A percentile compares a stretch with the other conserved stretches of the same genome.
These are phyloP conservation scores for Drosophila novamexicana DNA, from an alignment of 1,140 invertebrate species.

Conservation along the genomic window DNA sequence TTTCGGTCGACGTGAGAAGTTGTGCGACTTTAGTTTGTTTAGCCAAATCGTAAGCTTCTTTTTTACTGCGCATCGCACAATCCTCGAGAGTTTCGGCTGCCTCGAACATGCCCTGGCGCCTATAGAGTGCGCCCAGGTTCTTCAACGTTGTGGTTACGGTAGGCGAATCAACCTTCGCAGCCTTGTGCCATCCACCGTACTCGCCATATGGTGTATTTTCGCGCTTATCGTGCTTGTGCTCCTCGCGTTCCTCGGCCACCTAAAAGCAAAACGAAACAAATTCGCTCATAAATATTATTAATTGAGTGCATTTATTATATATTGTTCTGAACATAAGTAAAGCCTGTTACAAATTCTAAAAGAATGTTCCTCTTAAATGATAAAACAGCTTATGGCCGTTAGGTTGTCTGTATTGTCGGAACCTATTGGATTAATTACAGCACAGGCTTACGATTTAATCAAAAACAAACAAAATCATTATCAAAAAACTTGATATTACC, in stretches of 20 bases:
- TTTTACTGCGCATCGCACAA: constrained; percentile 96
- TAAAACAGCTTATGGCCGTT: neutral
- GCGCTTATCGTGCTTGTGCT: constrained; percentile 96
- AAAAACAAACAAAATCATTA: constrained; percentile 18
- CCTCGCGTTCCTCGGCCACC: constrained; percentile 98
- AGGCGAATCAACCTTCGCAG: constrained; percentile 98
- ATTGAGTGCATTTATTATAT: too few relatives aligned
- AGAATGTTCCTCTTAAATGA: neutral
- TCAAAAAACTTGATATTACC: constrained; percentile 72
- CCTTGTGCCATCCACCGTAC: constrained; percentile 99
- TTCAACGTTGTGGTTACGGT: constrained; percentile 98
- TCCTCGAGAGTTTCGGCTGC: constrained; percentile 99
- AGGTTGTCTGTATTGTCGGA: neutral
- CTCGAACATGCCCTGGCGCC: constrained; percentile 99
- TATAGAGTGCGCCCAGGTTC: constrained; percentile 98
- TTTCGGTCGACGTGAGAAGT: constrained; percentile 86
- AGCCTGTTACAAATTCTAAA: neutral
- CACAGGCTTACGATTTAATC: constrained; percentile 17
- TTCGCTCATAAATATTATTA: neutral
- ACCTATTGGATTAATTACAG: constrained; percentile 8
- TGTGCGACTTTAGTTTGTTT: constrained; percentile 94
- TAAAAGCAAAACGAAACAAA: constrained; percentile 48
- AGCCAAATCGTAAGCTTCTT: constrained; percentile 96
- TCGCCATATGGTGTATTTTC: constrained; percentile 96
- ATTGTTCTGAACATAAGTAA: too few relatives aligned